Base-by-base conservation (phyloP, 2,113 vertebrate genomes). In the Verasper variegatus region DNA sequence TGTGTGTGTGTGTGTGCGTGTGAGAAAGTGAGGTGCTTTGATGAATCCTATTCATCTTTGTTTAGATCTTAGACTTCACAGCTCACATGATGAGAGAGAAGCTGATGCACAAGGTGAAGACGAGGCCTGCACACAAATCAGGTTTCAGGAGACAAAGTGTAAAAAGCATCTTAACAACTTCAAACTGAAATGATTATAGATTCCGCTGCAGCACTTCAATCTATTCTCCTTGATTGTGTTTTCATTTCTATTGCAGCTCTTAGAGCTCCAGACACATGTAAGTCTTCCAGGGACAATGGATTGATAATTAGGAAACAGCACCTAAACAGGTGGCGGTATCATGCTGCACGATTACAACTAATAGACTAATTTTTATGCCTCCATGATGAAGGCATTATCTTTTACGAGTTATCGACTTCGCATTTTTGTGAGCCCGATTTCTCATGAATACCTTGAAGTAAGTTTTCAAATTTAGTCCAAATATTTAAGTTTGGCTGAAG, bases 41-140 rank as follows among this genome's bases (percentile, higher is more conserved):
- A 88, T 87, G 68, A 81, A 55, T 52, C 17, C 69, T 31, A 76
- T 51, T 69, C 75, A 88, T 82, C 69, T 77, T 68, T 78, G 62
- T 74, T 77, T 45, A 61, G 68, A 31, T 75, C 35, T 37, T 37
- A 37, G 35, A 37, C 64, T 70, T 76, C 24, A 70, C 70, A 75
- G 79, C 60, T 55, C 52, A 70, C 1, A 11, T 14, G 21, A 31
- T 31, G 35, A 71, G 63, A 57, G 26, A 66, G 57, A 45, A 37
- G 65, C 52, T 51, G 66, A 76, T 35, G 51, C 35, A 24, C 67
- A 24, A 37, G 7, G 54, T 58, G 27, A 42, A 42, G 64, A 74
- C 2, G 0, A 58, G 68, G 20, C 7, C 26, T 26, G 26, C 31
- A 76, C 56, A 70, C 6, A 14, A 67, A 72, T 42, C n/a, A 47